Evolutionary conservation across 2,797 vertebrate genomes (phyloP), one percentile per base, ranked within the genome.

Genomic region (Sebastiscus tertius): DNA sequence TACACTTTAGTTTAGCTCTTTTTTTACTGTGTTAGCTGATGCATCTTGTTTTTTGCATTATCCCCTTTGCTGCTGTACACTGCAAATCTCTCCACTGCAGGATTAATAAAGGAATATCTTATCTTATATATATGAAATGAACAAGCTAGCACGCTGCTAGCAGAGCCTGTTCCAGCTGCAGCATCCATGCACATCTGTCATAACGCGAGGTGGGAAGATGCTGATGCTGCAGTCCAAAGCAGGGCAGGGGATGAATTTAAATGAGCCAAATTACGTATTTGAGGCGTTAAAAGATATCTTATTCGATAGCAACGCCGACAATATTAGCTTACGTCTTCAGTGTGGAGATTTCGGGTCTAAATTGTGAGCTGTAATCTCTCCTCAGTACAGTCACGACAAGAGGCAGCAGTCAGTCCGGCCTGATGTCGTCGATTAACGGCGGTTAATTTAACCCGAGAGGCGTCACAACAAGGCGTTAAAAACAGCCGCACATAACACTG

Each of bases 361-460:
- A 85, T 68, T 82, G 56, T 84, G 82, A 65, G 79, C 75, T 59
- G 80, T 88, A 84, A 83, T 88, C 72, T 72, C 74, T 49, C 55
- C 36, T 39, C 36, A 39, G 36, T 74, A 56, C 79, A 89, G 94
- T 95, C 94, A 94, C 93, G 93, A 94, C 93, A 68, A 84, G 80
- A 87, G 36, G 82, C 82, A 81, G 75, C 69, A 77, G 54, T 80
- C 36, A 39, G 36, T 39, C 36, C 89, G 91, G 89, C 88, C 92
- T 84, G 20, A 77, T 69, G 87, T 87, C 88, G 84, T 88, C 88
- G 89, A 82, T 65, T 77, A 79, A 46, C 75, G 54, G 29, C 2
- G 42, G 54, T 33, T 66, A 4, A 29, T 72, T 72, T 4, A 46
- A 24, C 36, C 6, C 64, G 7, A 29, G 4, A 75, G 20, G 33